A percentile compares a stretch with the other conserved stretches of the same genome.
phyloP scores from a whole-genome alignment of 2,888 invertebrate genomes.

The Platycheirus albimanus region DNA sequence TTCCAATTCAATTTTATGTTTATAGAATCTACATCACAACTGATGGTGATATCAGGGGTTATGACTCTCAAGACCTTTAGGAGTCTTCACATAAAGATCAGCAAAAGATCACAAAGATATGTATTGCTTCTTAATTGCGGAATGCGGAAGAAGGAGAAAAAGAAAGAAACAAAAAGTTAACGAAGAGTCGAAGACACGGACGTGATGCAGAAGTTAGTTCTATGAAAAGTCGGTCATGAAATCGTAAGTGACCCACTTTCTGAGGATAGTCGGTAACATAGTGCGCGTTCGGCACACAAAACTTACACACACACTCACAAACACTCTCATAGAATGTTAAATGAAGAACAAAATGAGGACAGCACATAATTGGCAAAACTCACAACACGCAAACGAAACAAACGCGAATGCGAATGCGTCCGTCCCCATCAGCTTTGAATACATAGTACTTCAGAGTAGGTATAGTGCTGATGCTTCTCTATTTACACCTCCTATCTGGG shows the following conservation, averaged over 20 bases:
- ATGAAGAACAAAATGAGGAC: conserved; percentile 66
- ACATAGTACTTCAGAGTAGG: background rate
- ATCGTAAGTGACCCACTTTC: conserved; percentile 82
- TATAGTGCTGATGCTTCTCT: background rate
- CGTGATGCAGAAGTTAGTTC: conserved; percentile 52
- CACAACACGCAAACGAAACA: conserved; percentile 65
- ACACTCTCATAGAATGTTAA: background rate
- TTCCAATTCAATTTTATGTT: no score
- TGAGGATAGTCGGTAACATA: conserved; percentile 42
- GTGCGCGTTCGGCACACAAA: conserved; percentile 22
- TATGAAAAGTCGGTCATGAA: conserved; percentile 81
- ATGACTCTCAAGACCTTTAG: background rate
- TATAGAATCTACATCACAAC: no score
- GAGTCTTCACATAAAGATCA: background rate
- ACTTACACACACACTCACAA: conserved; percentile 21
- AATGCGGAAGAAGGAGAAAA: conserved; percentile 65
- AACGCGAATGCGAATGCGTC: conserved; percentile 48
- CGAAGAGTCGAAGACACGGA: conserved; percentile 28
- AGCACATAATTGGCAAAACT: conserved; percentile 76
- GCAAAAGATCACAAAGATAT: conserved; percentile 19
- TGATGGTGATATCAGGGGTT: no score
- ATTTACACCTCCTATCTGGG: conserved; percentile 57
- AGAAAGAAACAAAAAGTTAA: conserved; percentile 37
- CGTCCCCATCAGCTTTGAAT: conserved; percentile 34
- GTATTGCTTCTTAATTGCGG: conserved; percentile 11